These are phyloP conservation scores for Blennius ocellaris DNA, from an alignment of 2,113 vertebrate species.

Conservation along the genomic window DNA sequence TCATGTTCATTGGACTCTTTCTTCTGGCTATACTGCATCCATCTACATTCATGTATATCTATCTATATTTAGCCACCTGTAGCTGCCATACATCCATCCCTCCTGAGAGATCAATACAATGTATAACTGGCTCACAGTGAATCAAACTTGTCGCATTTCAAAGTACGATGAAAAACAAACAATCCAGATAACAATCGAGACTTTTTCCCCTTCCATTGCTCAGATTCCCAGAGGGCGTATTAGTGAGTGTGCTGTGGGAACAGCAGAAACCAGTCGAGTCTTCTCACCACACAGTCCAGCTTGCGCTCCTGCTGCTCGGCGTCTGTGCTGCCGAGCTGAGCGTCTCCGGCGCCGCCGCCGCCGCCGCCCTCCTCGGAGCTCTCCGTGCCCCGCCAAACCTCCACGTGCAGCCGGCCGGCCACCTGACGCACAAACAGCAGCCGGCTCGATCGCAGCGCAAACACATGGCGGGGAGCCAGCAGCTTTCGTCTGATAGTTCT, in stretches of 20 bases:
- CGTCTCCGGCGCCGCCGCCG: slow-evolving; percentile 45
- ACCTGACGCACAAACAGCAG: slow-evolving; percentile 79
- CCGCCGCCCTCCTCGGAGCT: slow-evolving; percentile 80
- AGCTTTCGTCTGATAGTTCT: too few species aligned
- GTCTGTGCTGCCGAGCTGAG: slow-evolving; percentile 72
- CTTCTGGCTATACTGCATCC: too few species aligned
- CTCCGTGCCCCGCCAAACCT: slow-evolving; percentile 88
- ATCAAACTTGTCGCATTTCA: slow-evolving; percentile 22
- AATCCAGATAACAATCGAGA: not conserved
- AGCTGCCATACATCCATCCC: too few species aligned
- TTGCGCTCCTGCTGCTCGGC: slow-evolving; percentile 86
- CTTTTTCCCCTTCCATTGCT: not conserved
- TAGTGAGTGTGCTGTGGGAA: too few species aligned
- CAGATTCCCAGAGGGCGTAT: not conserved
- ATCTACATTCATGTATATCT: too few species aligned
- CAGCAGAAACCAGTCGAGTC: too few species aligned
- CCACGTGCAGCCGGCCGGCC: slow-evolving; percentile 91
- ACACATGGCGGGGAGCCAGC: too few species aligned
- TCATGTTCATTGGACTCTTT: too few species aligned
- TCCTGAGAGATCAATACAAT: not conserved
- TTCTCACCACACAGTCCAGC: slow-evolving; percentile 91
- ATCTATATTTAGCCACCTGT: too few species aligned
- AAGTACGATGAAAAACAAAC: not conserved
- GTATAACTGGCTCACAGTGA: slow-evolving; percentile 1
- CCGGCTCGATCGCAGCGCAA: too few species aligned